Percentiles rank a stretch among this genome's conserved stretches.
These are phyloP conservation scores for Stratiomys singularior DNA, from an alignment of 2,888 invertebrate species.

Conservation along the genomic window DNA sequence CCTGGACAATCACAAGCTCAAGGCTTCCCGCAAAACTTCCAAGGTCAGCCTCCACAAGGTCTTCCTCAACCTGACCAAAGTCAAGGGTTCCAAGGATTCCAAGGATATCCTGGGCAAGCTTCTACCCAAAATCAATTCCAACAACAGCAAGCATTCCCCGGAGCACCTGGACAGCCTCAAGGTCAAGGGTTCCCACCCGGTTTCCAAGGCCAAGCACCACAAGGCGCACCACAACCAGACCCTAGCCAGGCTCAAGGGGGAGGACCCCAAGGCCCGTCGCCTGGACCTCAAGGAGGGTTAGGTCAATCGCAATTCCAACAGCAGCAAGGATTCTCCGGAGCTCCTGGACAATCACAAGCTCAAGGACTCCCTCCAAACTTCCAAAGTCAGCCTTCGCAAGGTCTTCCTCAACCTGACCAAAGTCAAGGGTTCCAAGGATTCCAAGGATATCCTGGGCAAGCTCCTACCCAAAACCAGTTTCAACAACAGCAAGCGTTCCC, in stretches of 20 bases:
- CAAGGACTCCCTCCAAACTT: neutral
- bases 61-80: neutral
- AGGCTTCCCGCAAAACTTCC: neutral
- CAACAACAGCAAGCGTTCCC: neutral
- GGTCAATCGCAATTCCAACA: neutral
- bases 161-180: neutral
- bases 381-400: conserved; percentile 2
- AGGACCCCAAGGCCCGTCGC: neutral
- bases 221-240: neutral
- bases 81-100: neutral
- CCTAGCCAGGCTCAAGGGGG: neutral
- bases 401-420: neutral
- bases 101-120: neutral
- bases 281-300: neutral
- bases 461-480: neutral
- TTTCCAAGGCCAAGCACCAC: neutral
- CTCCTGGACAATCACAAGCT: neutral
- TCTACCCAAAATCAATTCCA: neutral
- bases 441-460: neutral
- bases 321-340: neutral
- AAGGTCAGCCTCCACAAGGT: neutral
- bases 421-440: neutral
- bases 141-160: neutral
- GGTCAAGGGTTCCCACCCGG: neutral
- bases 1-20: neutral